A percentile compares a stretch with the other conserved stretches of the same genome.
Conservation (phyloP, 2,797 vertebrate species). For the Hydrophis major region DNA sequence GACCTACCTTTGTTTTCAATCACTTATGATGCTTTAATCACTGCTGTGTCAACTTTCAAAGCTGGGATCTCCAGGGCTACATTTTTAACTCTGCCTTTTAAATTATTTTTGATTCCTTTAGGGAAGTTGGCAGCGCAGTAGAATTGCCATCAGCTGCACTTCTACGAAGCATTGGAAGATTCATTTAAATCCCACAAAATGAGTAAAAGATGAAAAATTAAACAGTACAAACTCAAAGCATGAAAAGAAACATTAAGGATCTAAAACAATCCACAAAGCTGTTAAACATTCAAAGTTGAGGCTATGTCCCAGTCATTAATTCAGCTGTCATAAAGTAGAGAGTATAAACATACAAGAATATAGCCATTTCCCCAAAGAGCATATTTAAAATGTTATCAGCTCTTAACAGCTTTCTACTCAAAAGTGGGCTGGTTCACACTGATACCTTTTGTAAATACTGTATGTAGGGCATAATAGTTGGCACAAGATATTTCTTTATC, state of each 20-base stretch:
- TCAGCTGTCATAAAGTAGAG: neutral
- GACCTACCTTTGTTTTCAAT: slow-evolving; percentile 59
- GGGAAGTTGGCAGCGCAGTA: slow-evolving; percentile 38
- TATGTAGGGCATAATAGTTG: neutral
- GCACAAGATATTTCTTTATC: neutral
- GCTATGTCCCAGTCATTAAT: slow-evolving; percentile 39
- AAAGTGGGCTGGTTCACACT: slow-evolving; percentile 1
- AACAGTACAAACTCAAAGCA: slow-evolving; percentile 36
- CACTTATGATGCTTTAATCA: slow-evolving; percentile 59
- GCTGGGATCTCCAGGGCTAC: slow-evolving; percentile 27
- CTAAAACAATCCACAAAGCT: slow-evolving; percentile 31
- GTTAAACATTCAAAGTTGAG: slow-evolving; percentile 37
- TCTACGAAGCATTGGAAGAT: slow-evolving; percentile 45
- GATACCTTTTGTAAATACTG: neutral
- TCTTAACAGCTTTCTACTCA: neutral
- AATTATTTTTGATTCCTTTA: slow-evolving; percentile 56
- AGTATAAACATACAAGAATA: neutral
- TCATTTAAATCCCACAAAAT: slow-evolving; percentile 47
- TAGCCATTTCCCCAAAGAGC: slow-evolving; percentile 20
- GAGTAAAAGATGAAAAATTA: slow-evolving; percentile 48
- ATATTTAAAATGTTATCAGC: slow-evolving; percentile 13
- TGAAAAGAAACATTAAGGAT: slow-evolving; percentile 41
- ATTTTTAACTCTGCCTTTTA: slow-evolving; percentile 64
- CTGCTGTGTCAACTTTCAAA: slow-evolving; percentile 50
- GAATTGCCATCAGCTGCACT: slow-evolving; percentile 8